Conservation (phyloP, 2,113 vertebrate genomes). For the Ornithorhynchus anatinus region DNA sequence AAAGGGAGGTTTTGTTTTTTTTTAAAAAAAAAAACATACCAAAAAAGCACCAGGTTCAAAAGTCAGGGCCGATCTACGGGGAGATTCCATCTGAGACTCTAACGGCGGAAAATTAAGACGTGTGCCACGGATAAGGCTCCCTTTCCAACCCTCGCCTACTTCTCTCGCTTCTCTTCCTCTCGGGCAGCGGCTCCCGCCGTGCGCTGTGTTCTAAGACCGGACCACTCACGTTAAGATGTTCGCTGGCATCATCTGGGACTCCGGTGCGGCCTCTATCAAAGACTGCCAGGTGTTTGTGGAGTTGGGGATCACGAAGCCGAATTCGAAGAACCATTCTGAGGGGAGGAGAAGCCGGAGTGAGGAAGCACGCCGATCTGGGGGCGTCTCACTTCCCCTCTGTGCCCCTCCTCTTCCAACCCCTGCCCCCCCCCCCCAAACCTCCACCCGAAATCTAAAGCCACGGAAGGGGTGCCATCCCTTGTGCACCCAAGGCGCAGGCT, state of each 20-base stretch:
- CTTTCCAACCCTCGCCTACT: background rate
- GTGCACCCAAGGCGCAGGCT: no score
- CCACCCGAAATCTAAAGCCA: background rate
- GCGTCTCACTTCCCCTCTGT: slow-evolving; percentile 11
- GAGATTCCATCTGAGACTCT: no score
- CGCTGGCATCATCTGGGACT: slow-evolving; percentile 99
- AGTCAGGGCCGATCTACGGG: no score
- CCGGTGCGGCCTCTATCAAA: slow-evolving; percentile 97
- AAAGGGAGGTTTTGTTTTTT: no score
- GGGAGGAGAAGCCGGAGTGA: slow-evolving; percentile 44
- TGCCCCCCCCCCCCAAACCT: background rate
- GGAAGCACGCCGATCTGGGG: slow-evolving; percentile 11
- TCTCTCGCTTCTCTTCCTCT: background rate
- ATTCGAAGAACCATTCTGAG: slow-evolving; percentile 99
- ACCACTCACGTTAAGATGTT: slow-evolving; percentile 94
- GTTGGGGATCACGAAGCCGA: slow-evolving; percentile 98
- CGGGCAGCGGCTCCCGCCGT: background rate
- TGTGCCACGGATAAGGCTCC: background rate
- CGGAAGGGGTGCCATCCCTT: no score
- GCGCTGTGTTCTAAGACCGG: background rate
- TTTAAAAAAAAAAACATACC: no score
- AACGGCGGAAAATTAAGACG: background rate
- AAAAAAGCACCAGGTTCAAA: no score
- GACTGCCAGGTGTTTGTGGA: slow-evolving; percentile 99
- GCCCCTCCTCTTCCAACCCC: slow-evolving; percentile 9